A percentile compares a stretch with the other conserved stretches of the same genome.
These are phyloP conservation scores for Mizuhopecten yessoensis DNA, from an alignment of 1,140 invertebrate genomes.

Conservation along the genomic window DNA sequence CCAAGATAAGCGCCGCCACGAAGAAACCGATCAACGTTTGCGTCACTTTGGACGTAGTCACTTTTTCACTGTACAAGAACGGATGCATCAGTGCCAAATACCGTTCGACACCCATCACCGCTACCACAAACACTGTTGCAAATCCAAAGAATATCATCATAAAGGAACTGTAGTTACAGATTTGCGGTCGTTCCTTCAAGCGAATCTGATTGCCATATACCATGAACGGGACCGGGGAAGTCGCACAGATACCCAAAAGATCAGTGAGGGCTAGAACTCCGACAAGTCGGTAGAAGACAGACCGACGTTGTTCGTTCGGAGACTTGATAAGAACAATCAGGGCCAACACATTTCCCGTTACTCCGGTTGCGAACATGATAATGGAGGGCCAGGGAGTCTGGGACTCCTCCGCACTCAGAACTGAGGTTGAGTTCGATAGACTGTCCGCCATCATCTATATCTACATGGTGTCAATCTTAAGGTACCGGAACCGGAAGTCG, in stretches of 20 bases:
- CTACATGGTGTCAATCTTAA: not conserved
- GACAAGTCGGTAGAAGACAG: constrained; percentile 68
- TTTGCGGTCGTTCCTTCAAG: constrained; percentile 61
- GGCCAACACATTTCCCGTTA: constrained; percentile 63
- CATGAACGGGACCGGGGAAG: constrained; percentile 67
- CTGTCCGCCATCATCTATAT: not conserved
- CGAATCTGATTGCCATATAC: constrained; percentile 63
- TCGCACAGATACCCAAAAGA: constrained; percentile 65
- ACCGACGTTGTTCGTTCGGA: constrained; percentile 50
- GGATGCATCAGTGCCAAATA: constrained; percentile 79
- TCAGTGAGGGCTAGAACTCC: constrained; percentile 66
- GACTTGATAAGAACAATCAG: constrained; percentile 60
- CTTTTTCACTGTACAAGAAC: constrained; percentile 72
- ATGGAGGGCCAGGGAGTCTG: constrained; percentile 47
- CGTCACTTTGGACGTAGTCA: not conserved
- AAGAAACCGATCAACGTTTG: constrained; percentile 67
- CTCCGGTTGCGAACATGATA: constrained; percentile 63
- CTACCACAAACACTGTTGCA: constrained; percentile 79
- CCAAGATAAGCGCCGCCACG: constrained; percentile 75
- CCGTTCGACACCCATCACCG: constrained; percentile 80
- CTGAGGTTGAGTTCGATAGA: not conserved
- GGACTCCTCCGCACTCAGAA: not conserved
- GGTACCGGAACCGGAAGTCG: not conserved
- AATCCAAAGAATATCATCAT: constrained; percentile 80
- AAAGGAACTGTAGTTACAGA: constrained; percentile 79